These are phyloP conservation scores for Hipposideros armiger DNA, from an alignment of 2,113 vertebrate species.

Conservation along the genomic window DNA sequence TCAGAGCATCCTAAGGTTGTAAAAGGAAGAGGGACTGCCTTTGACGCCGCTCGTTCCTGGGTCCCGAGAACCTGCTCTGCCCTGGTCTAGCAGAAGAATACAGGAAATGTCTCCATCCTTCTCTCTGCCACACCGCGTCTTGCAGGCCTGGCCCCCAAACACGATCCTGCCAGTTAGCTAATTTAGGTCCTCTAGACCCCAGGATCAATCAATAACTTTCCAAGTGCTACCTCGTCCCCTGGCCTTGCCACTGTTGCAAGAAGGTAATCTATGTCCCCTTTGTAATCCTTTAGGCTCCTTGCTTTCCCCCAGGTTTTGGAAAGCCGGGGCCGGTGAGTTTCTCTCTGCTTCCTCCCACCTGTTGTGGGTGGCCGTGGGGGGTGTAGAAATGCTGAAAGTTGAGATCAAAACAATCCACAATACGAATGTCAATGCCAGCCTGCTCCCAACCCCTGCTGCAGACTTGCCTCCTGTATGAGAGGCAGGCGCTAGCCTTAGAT, in stretches of 20 bases:
- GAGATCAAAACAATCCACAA: background rate
- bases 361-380: background rate
- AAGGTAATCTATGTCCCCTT: background rate
- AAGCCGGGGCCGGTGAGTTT: background rate
- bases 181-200: background rate
- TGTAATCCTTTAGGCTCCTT: background rate
- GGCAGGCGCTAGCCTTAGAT: background rate
- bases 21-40: background rate
- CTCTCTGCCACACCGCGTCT: background rate
- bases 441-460: background rate
- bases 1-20: background rate
- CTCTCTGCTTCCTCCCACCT: conserved; percentile 48
- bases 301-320: background rate
- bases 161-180: background rate
- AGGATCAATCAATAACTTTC: background rate
- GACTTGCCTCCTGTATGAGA: background rate
- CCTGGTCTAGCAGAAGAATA: background rate
- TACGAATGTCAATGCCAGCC: background rate
- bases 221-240: background rate
- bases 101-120: background rate
- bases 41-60: background rate
- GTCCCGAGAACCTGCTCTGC: background rate
- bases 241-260: background rate
- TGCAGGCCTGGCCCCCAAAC: background rate
- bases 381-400: background rate